Evolutionary conservation across 2,113 vertebrate species (phyloP).

Genomic region (Podarcis raffonei): DNA sequence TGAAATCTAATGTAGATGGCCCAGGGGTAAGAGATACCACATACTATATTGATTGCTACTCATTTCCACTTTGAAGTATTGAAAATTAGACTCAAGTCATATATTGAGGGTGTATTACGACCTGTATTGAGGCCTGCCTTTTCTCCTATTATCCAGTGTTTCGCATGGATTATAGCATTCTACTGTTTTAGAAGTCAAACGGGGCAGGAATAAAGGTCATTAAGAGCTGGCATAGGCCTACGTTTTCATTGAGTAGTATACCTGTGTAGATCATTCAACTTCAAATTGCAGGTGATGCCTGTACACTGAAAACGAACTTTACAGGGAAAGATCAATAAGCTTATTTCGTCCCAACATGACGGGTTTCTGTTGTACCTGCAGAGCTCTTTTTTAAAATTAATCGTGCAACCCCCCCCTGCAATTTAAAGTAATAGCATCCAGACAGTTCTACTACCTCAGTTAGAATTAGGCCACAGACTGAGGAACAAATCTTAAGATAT

Average conservation of each 20-base stretch:
- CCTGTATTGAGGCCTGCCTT: background rate
- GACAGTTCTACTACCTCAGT: background rate
- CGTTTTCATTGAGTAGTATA: background rate
- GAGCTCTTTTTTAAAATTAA: background rate
- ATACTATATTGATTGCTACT: slow-evolving; percentile 48
- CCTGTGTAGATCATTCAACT: background rate
- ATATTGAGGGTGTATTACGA: slow-evolving; percentile 55
- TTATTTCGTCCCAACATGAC: background rate
- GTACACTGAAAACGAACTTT: background rate
- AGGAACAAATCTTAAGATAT: background rate
- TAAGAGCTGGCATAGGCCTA: background rate
- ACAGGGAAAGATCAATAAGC: background rate
- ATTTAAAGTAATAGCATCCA: background rate
- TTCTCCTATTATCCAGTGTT: slow-evolving; percentile 19
- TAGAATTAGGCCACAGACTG: background rate
- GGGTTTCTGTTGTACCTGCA: background rate
- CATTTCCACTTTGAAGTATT: slow-evolving; percentile 55
- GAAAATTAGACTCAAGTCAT: slow-evolving; percentile 50
- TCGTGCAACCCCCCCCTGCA: background rate
- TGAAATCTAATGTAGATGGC: slow-evolving; percentile 57
- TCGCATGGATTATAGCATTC: slow-evolving; percentile 33
- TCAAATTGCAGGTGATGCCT: background rate
- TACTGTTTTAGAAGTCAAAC: slow-evolving; percentile 24
- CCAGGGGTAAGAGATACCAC: slow-evolving; percentile 60
- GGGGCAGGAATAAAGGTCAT: slow-evolving; percentile 14